These are phyloP conservation scores for Nemoura dubitans DNA, from an alignment of 2,888 invertebrate species.

Conservation along the genomic window DNA sequence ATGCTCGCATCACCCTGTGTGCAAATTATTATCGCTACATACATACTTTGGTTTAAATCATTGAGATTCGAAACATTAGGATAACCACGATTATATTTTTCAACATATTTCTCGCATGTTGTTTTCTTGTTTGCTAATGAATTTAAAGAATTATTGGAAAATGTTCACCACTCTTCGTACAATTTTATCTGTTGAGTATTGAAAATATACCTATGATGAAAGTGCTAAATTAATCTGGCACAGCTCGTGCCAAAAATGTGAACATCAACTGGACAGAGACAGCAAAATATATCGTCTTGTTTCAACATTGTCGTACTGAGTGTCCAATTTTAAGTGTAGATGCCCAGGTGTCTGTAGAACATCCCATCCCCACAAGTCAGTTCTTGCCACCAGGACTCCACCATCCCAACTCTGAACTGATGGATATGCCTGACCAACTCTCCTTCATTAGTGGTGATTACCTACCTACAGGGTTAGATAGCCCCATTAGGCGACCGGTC, in stretches of 20 bases:
- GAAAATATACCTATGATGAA: conserved; percentile 3
- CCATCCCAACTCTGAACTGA: too few relatives aligned
- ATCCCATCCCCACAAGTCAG: too few relatives aligned
- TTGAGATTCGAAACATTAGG: background rate
- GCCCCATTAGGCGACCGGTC: too few relatives aligned
- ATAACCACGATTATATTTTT: background rate
- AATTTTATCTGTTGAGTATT: conserved; percentile 22
- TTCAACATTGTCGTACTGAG: conserved; percentile 27
- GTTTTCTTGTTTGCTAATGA: background rate
- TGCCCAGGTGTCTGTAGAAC: too few relatives aligned
- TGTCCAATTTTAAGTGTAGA: background rate
- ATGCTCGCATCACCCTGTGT: too few relatives aligned
- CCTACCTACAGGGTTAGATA: too few relatives aligned
- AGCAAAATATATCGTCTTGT: conserved; percentile 39
- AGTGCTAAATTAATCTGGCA: conserved; percentile 22
- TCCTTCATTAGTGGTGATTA: too few relatives aligned
- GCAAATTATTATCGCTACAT: too few relatives aligned
- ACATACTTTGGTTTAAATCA: too few relatives aligned
- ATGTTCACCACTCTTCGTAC: background rate
- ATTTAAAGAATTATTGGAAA: background rate
- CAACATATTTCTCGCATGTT: background rate
- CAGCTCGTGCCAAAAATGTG: conserved; percentile 38
- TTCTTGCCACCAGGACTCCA: too few relatives aligned
- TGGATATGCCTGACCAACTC: too few relatives aligned
- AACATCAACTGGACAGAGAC: background rate